Evolutionary conservation across 2,888 invertebrate species (phyloP), one percentile per base, ranked within the genome.

Genomic region (Apoderus coryli): DNA sequence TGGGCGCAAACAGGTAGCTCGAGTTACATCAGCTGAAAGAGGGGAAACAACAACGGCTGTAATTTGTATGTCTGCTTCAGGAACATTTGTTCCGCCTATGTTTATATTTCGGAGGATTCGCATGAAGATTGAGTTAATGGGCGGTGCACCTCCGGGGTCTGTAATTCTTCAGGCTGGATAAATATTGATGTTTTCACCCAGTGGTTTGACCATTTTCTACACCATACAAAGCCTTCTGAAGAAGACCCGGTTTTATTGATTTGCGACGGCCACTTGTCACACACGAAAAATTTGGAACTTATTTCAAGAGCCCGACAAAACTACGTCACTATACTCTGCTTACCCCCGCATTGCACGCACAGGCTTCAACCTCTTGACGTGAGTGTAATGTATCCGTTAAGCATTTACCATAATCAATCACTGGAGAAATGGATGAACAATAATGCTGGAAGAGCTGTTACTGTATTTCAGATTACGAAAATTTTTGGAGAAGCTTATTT

Each of bases 131-230:
- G 34, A 31, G 33, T 19, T 53, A 10, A 38, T 42, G 36, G 45
- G 47, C 33, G 48, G 47, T 12, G 45, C 46, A 29, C 50, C 50
- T 6, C 44, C 49, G 34, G 52, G 47, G 32, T 31, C 5, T 48
- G 42, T 25, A 41, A 48, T 35, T 25, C 33, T 22, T 36, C 35
- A 26, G 47, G 47, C 3, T 50, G 47, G 52, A 51, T 55, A 40
- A 47, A 45, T 24, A 26, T 39, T 10, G 47, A 53, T 4, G 41
- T 50, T 22, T 53, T 54, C 42, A 29, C 39, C 3, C 16, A 44
- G 23, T 54, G 50, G 51, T 52, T 57, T 35, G 38, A 49, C 25
- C 52, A 59, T 43, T 61, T 61, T 41, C 34, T 54, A 33, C 29
- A 27, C 23, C 43, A 45, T 29, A 37, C 42, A 16, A 41, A 41